Evolutionary conservation across 1,140 invertebrate species (phyloP).

Genomic region (Drosophila simulans): DNA sequence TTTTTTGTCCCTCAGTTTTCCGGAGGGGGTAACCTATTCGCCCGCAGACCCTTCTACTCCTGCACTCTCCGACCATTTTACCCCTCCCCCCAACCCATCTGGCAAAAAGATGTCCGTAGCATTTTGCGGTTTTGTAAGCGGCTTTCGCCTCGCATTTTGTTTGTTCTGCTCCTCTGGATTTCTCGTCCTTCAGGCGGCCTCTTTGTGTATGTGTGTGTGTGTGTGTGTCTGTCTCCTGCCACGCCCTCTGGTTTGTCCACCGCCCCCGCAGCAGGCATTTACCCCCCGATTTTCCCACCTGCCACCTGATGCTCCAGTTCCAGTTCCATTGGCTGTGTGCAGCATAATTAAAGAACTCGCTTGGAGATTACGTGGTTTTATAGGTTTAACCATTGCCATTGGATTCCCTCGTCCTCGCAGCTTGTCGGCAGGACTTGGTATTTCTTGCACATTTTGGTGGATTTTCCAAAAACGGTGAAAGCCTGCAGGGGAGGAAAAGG

Average conservation of each 20-base stretch:
- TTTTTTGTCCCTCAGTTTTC: neutral
- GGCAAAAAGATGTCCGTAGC: slow-evolving; percentile 76
- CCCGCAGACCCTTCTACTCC: neutral
- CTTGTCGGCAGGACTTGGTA: neutral
- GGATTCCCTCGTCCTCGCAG: slow-evolving; percentile 26
- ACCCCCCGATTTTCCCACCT: neutral
- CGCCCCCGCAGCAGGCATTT: too few species aligned
- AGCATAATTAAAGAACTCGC: slow-evolving; percentile 82
- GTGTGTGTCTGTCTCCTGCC: slow-evolving; percentile 6
- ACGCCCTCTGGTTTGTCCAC: neutral
- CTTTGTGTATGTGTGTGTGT: slow-evolving; percentile 8
- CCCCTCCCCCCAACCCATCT: slow-evolving; percentile 1
- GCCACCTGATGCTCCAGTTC: slow-evolving; percentile 36
- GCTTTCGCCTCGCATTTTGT: slow-evolving; percentile 77
- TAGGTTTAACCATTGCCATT: slow-evolving; percentile 64
- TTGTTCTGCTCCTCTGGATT: slow-evolving; percentile 38
- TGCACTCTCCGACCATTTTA: neutral
- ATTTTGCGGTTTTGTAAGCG: slow-evolving; percentile 81
- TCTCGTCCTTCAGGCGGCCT: slow-evolving; percentile 13
- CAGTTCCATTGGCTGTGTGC: slow-evolving; percentile 57
- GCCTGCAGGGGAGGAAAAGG: too few species aligned
- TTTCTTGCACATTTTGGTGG: slow-evolving; percentile 13
- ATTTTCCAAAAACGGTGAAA: slow-evolving; percentile 2
- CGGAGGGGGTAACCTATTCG: neutral
- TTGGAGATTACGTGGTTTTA: slow-evolving; percentile 81